Base-by-base conservation (phyloP, 92 coral and sea anemone species). In the Ricordea florida region DNA sequence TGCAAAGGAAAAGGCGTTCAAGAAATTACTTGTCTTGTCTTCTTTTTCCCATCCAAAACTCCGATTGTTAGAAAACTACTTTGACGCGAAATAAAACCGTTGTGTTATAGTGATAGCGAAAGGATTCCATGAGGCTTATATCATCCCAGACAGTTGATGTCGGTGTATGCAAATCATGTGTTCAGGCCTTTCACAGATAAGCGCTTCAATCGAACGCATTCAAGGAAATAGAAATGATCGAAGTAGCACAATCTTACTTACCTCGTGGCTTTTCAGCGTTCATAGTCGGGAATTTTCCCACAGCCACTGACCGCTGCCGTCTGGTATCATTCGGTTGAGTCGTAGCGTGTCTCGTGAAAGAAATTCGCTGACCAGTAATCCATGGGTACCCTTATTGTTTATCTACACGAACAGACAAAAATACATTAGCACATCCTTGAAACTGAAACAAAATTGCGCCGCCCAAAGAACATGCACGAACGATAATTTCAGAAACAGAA, bases 101-200 rank as follows among this genome's bases (percentile, higher is more conserved):
- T 17, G 16, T 15, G 25, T 21, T 28, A 6, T 14, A 28, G 9
- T 5, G 31, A 14, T 33, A 26, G 35, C 11, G 20, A 51, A 16
- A 53, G 51, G 21, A 27, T 0, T n/a, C 8, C 22, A 3, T 22
- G 18, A 55, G 10, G 64, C 77, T n/a, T 65, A 40, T 70, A 65
- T 23, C 8, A 23, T 49, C 27, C 24, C 77, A 70, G 77, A 40
- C 77, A 21, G 10, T 1, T 11, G 6, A 40, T 13, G 43, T 55
- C 18, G 77, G 34, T 17, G 2, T 70, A 70, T 70, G 77, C 77
- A 53, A 70, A 70, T 70, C 42, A n/a, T n/a, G n/a, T n/a, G n/a
- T n/a, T 17, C 22, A 48, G 14, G 8, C 20, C 6, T 40, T 29
- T 56, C 22, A 17, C 13, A 16, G 42, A 30, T 22, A 26, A 14